Evolutionary conservation across 2,888 invertebrate species (phyloP), one percentile per base, ranked within the genome.

Genomic region (Dolomedes plantarius): DNA sequence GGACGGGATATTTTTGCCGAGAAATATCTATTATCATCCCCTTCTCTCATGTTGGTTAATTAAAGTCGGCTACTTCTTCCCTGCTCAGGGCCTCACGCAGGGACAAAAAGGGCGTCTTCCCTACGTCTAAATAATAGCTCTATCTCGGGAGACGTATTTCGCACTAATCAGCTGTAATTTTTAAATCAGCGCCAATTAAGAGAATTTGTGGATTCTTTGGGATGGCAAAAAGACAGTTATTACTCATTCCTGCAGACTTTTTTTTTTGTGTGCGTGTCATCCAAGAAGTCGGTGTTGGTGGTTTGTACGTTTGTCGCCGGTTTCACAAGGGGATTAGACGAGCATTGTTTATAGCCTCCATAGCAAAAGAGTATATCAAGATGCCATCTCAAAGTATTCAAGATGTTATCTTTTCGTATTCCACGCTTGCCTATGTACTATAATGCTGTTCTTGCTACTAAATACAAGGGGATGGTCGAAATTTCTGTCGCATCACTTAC

Each of bases 151-250:
- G 56, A 19, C 56, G 56, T 56, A 74, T 39, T 81, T 69, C 32
- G 23, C 23, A 11, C 62, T 62, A 75, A 83, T 71, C 76, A 76
- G 28, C 50, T 36, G 50, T 76, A 72, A 76, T 83, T 83, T 83
- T 67, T 72, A 36, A 69, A 83, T 76, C 71, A 76, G 19, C 31
- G 72, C 71, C 81, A 76, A 83, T 76, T 83, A 76, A 71, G 76
- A 32, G 72, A 56, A 56, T 56, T 56, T 56, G 56, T 19, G 23
- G 56, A 46, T n/a, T 46, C 46, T 46, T 46, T 46, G 11, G 2
- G 46, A 23, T 5, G 23, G 7, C 6, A 23, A 56, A 56, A 56
- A 56, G 56, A 56, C 56, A 23, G 56, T 56, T 56, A 56, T 56
- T 56, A 56, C 56, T n/a, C 46, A 56, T n/a, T 56, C 23, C 9